Evolutionary conservation across 1,140 invertebrate genomes (phyloP), one percentile per base, ranked within the genome.

Genomic region (Campoletis sonorensis): DNA sequence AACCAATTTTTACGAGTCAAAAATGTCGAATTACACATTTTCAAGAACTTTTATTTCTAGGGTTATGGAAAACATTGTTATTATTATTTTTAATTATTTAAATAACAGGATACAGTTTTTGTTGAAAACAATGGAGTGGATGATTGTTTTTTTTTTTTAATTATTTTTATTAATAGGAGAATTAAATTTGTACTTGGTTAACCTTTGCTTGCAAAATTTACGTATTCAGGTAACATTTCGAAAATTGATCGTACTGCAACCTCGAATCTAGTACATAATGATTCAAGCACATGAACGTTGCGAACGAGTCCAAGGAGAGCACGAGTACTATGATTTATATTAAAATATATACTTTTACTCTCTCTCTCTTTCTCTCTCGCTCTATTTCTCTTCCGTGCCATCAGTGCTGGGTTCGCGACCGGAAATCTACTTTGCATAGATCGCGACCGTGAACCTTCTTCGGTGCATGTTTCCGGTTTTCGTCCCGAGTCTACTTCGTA

Each of bases 391-490:
- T 10, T 26, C 27, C 40, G 70, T 40, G 45, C 45, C 27, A 18
- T 8, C 23, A 64, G 23, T 26, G 21, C n/a, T 64, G 61, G 23
- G 58, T 21, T 21, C 61, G 73, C 33, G 58, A 18, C 51, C 73
- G 73, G 73, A 77, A 61, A 77, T 77, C 73, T 77, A 64, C 73
- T 77, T 77, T 77, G 73, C 73, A 77, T 77, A 77, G 73, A 77
- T 77, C 73, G 54, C 73, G 73, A 61, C 73, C 73, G 73, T 77
- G 73, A 77, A 77, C 73, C 73, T 30, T 77, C 54, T 77, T 77
- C 54, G 51, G 23, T 2, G 27, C 67, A 70, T 77, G 54, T 33
- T 77, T 77, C 73, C 73, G 73, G 73, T 21, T 64, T 64, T 58
- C 45, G 45, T 30, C 1, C 54, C n/a, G 40, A n/a, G 72, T 73